Percentiles rank a stretch among this genome's conserved stretches.
phyloP scores from a whole-genome alignment of 1,140 invertebrate genomes.

The Rhagoletis pomonella region DNA sequence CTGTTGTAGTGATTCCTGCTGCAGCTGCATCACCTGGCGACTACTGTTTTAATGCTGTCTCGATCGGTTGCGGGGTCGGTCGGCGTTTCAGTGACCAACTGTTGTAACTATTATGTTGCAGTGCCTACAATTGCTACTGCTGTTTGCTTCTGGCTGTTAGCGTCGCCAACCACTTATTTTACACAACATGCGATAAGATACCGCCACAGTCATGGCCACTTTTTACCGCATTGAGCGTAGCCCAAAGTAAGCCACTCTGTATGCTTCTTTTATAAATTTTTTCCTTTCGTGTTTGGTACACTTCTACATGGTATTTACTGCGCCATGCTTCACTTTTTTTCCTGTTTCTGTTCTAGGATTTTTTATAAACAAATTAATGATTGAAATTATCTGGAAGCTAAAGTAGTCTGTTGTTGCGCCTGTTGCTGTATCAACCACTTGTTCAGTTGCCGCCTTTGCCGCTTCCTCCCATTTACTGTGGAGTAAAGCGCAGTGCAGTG shows the following conservation, averaged over 20 bases:
- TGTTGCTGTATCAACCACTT: neutral
- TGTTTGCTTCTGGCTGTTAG: slow-evolving; percentile 26
- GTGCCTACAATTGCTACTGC: neutral
- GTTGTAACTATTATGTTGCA: neutral
- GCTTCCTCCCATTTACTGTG: neutral
- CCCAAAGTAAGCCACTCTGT: neutral
- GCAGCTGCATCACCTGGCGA: neutral
- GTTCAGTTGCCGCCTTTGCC: too few species aligned
- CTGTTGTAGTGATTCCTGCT: neutral
- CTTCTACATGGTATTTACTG: neutral
- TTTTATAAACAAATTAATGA: slow-evolving; percentile 45
- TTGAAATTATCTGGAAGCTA: slow-evolving; percentile 42
- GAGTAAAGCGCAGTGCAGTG: neutral
- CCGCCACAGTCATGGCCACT: neutral
- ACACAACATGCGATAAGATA: slow-evolving; percentile 39
- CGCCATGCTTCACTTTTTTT: neutral
- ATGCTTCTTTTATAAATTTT: neutral
- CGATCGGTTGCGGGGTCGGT: neutral
- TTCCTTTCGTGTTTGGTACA: neutral
- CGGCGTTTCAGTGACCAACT: neutral
- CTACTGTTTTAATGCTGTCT: neutral
- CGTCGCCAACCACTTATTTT: slow-evolving; percentile 32
- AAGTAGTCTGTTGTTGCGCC: slow-evolving; percentile 19
- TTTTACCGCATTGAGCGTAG: neutral
- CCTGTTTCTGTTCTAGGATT: neutral